Percentiles rank a stretch among this genome's conserved stretches.
These are phyloP conservation scores for Rhinopomastus cyanomelas DNA, from an alignment of 2,113 vertebrate species.

Conservation along the genomic window DNA sequence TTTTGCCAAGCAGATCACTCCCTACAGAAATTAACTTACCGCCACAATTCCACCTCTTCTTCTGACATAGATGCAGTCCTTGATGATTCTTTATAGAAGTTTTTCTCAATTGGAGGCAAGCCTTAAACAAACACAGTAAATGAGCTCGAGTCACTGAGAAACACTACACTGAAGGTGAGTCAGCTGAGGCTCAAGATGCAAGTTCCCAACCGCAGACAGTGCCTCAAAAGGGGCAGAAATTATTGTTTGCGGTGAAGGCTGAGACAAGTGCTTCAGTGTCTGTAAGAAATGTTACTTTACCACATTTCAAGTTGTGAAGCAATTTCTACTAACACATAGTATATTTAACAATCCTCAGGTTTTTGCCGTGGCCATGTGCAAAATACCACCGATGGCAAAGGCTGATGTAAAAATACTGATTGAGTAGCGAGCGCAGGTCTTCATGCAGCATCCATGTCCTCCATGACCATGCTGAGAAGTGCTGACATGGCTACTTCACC, in stretches of 20 bases:
- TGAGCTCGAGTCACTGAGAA: not conserved
- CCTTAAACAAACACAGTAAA: constrained; percentile 67
- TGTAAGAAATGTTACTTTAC: not conserved
- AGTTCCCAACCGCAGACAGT: not conserved
- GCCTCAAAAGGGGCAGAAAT: not conserved
- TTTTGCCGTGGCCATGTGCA: not conserved
- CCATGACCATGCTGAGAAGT: not conserved
- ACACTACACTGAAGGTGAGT: not conserved
- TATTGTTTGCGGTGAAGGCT: not conserved
- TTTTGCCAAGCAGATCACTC: not conserved
- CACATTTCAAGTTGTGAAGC: not conserved
- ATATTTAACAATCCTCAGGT: not conserved
- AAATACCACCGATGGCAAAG: not conserved
- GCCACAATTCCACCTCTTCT: constrained; percentile 83
- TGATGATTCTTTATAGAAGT: constrained; percentile 86
- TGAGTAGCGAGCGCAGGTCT: not conserved
- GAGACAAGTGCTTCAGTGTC: not conserved
- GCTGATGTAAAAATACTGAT: not conserved
- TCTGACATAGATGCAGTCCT: constrained; percentile 78
- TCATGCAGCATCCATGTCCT: not conserved
- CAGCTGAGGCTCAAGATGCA: not conserved
- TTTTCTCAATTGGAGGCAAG: constrained; percentile 87
- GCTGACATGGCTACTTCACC: not conserved
- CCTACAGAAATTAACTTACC: constrained; percentile 71
- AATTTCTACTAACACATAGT: not conserved